Conservation (phyloP, 2,888 invertebrate genomes). For the Bruchidius siliquastri region DNA sequence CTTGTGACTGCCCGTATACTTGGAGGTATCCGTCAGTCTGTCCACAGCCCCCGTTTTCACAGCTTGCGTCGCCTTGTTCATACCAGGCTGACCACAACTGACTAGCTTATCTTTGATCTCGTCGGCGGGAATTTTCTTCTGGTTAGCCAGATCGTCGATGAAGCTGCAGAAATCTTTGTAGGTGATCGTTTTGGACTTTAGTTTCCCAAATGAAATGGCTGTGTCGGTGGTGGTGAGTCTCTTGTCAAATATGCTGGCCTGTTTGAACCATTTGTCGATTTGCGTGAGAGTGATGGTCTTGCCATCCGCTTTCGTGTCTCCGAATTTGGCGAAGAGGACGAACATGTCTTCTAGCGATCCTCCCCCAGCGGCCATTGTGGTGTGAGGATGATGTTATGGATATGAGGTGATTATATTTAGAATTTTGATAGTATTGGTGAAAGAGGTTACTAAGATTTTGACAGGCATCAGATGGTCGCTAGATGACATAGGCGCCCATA, state of each 20-base stretch:
- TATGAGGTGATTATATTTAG: background rate
- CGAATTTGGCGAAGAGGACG: conserved; percentile 79
- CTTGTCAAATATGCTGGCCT: conserved; percentile 66
- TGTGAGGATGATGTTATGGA: no score
- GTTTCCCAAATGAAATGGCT: conserved; percentile 83
- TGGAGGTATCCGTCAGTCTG: conserved; percentile 75
- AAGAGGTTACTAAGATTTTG: background rate
- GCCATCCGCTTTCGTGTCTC: conserved; percentile 73
- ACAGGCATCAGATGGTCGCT: no score
- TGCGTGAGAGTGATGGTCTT: conserved; percentile 82
- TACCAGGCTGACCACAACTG: conserved; percentile 60
- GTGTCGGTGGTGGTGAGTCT: conserved; percentile 87
- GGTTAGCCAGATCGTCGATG: conserved; percentile 74
- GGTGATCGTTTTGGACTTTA: conserved; percentile 53
- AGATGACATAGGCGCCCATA: no score
- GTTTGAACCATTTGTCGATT: conserved; percentile 93
- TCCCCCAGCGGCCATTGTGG: background rate
- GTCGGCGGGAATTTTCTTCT: conserved; percentile 67
- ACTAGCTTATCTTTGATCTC: conserved; percentile 75
- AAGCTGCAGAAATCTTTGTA: conserved; percentile 53
- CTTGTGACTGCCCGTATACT: conserved; percentile 81
- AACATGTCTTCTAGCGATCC: conserved; percentile 60
- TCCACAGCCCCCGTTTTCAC: conserved; percentile 59
- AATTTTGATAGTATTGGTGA: no score
- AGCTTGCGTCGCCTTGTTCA: conserved; percentile 37